Evolutionary conservation across 2,113 vertebrate species (phyloP).

Genomic region (Psilopogon haemacephalus): DNA sequence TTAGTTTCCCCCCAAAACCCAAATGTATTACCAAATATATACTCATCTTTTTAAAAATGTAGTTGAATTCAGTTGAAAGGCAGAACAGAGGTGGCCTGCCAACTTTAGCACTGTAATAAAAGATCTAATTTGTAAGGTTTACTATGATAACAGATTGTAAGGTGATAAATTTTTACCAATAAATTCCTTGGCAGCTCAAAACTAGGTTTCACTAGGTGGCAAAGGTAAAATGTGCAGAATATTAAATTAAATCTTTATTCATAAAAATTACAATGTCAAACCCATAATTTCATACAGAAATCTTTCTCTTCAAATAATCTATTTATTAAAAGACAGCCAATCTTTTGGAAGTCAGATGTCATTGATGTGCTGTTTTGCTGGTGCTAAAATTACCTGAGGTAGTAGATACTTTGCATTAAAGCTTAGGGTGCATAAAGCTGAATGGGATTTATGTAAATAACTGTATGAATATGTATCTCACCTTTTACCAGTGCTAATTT

Average conservation of each 20-base stretch:
- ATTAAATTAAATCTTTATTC: constrained; percentile 41
- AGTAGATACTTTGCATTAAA: constrained; percentile 37
- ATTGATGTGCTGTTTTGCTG: background rate
- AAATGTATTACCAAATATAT: background rate
- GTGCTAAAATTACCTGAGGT: constrained; percentile 5
- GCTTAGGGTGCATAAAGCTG: constrained; percentile 41
- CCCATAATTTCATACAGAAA: background rate
- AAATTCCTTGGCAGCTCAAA: constrained; percentile 38
- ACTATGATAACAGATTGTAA: background rate
- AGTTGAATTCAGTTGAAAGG: background rate
- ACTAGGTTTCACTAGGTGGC: background rate
- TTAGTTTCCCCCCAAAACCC: background rate
- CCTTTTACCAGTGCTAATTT: constrained; percentile 43
- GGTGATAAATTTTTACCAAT: constrained; percentile 41
- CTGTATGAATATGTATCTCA: constrained; percentile 58
- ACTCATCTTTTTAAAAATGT: background rate
- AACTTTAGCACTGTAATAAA: background rate
- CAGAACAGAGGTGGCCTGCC: background rate
- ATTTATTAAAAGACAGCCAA: background rate
- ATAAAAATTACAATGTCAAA: constrained; percentile 34
- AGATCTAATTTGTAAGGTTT: constrained; percentile 18
- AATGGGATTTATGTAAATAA: constrained; percentile 64
- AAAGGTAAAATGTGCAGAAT: constrained; percentile 16
- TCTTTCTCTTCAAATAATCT: background rate
- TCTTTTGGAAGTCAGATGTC: constrained; percentile 19